These are phyloP conservation scores for Corynorhinus townsendii DNA, from an alignment of 2,113 vertebrate genomes.

Conservation along the genomic window DNA sequence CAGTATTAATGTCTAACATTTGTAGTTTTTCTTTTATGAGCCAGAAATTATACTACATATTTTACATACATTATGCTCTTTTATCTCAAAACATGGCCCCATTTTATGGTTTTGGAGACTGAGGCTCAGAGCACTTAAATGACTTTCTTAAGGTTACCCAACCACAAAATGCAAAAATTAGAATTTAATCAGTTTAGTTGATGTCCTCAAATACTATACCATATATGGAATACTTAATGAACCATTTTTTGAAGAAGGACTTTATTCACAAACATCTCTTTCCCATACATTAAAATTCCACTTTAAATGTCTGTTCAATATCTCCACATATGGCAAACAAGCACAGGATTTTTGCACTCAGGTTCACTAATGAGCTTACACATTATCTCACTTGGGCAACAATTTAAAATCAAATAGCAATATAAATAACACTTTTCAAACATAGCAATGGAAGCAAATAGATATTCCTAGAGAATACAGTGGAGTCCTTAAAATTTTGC, in stretches of 20 bases:
- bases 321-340: not conserved
- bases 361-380: not conserved
- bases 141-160: not conserved
- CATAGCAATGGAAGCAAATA: not conserved
- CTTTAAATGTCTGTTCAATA: not conserved
- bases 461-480: not conserved
- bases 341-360: not conserved
- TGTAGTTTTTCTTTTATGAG: not conserved
- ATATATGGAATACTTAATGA: not conserved
- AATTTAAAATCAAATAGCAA: slow-evolving; percentile 13
- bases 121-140: not conserved
- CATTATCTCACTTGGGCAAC: not conserved
- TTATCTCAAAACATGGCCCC: not conserved
- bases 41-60: not conserved
- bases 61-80: not conserved
- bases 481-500: not conserved
- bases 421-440: not conserved
- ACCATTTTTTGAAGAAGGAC: not conserved
- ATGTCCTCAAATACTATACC: not conserved
- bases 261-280: not conserved
- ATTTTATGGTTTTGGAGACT: not conserved
- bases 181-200: not conserved
- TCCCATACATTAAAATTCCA: not conserved
- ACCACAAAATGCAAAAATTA: not conserved
- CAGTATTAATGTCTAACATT: not conserved